phyloP scores from a whole-genome alignment of 2,113 vertebrate species.

The Hylia prasina region DNA sequence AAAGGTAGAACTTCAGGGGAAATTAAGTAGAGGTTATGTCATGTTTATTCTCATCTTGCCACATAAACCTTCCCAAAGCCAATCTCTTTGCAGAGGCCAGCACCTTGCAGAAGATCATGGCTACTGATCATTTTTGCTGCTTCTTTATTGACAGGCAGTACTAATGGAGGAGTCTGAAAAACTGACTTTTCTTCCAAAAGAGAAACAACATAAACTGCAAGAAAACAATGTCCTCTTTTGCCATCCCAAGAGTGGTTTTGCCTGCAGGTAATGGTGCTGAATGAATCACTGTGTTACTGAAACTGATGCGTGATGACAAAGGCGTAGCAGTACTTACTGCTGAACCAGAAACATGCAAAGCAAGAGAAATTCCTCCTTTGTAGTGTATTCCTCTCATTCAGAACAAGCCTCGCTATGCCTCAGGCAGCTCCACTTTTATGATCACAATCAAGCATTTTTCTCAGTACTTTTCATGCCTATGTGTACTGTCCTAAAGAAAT shows the following conservation, averaged over 20 bases:
- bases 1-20: neutral
- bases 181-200: neutral
- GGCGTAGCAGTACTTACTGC: neutral
- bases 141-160: neutral
- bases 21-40: neutral
- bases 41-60: neutral
- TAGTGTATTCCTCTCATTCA: neutral
- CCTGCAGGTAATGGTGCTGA: slow-evolving; percentile 2
- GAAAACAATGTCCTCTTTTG: neutral
- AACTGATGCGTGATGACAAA: neutral
- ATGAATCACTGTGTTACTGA: neutral
- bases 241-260: neutral
- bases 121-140: neutral
- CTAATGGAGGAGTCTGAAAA: neutral
- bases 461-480: neutral
- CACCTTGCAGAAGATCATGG: neutral
- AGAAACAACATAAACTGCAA: neutral
- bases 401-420: neutral
- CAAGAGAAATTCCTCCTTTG: neutral
- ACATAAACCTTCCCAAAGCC: neutral
- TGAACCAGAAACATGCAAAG: slow-evolving; percentile 2
- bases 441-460: neutral
- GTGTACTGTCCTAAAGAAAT: neutral
- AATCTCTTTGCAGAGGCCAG: neutral
- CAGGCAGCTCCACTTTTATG: neutral